phyloP scores from a whole-genome alignment of 2,888 invertebrate genomes.

The Drosophila quinaria region DNA sequence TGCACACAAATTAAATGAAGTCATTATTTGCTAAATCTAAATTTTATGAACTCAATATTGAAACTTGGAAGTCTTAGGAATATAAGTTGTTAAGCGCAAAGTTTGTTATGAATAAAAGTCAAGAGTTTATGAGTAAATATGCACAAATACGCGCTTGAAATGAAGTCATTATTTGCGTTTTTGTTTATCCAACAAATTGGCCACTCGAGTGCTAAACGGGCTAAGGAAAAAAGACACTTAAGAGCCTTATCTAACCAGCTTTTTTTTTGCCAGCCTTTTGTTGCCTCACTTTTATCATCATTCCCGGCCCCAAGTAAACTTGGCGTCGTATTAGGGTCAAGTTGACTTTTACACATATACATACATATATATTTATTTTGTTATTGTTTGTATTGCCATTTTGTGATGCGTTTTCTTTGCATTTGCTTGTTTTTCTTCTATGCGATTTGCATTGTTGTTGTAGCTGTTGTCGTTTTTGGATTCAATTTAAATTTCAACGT shows the following conservation, averaged over 20 bases:
- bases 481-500: conserved; percentile 63
- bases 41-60: neutral
- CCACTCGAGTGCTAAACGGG: conserved; percentile 27
- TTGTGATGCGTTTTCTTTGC: conserved; percentile 39
- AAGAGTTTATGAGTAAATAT: conserved; percentile 4
- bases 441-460: conserved; percentile 15
- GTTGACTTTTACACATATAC: conserved; percentile 48
- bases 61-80: conserved; percentile 1
- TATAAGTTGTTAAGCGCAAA: neutral
- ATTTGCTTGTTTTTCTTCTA: conserved; percentile 24
- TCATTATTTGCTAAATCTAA: conserved; percentile 4
- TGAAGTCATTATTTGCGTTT: conserved; percentile 30
- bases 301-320: conserved; percentile 32
- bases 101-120: neutral
- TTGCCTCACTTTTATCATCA: conserved; percentile 37
- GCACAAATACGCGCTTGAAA: conserved; percentile 15
- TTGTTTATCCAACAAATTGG: conserved; percentile 45
- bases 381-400: conserved; percentile 48
- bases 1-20: conserved; percentile 6
- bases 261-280: conserved; percentile 18
- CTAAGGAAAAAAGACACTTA: conserved; percentile 24
- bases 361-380: conserved; percentile 27
- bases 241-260: conserved; percentile 52
- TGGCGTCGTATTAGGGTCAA: conserved; percentile 63
- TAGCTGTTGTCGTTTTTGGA: conserved; percentile 40